These are phyloP conservation scores for Charina bottae DNA, from an alignment of 2,113 vertebrate genomes.

Conservation along the genomic window DNA sequence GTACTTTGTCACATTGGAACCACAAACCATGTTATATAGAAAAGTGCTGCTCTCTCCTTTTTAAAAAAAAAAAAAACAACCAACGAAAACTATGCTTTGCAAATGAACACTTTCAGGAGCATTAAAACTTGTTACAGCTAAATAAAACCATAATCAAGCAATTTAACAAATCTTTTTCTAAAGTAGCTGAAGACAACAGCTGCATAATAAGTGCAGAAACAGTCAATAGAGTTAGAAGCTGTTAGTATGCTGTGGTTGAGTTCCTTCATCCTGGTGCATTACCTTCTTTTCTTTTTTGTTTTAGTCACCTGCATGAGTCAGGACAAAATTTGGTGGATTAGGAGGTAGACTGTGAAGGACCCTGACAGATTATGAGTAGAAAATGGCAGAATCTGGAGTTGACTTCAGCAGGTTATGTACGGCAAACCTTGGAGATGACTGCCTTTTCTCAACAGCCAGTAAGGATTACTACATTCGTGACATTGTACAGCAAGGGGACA, in stretches of 20 bases:
- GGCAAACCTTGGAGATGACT: neutral
- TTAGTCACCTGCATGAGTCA: no score
- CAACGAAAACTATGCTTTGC: neutral
- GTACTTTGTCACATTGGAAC: slow-evolving; percentile 60
- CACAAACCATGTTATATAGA: slow-evolving; percentile 50
- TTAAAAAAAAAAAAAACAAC: neutral
- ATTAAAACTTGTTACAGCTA: neutral
- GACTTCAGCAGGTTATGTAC: neutral
- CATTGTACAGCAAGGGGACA: neutral
- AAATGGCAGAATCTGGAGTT: neutral
- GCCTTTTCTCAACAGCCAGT: neutral
- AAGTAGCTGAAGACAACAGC: neutral
- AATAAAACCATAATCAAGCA: neutral
- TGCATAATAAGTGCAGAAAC: no score
- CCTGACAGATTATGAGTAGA: neutral
- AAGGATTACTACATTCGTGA: neutral
- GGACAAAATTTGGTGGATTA: neutral
- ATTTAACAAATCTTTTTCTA: neutral
- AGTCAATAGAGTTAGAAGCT: neutral
- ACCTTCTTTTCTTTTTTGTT: no score
- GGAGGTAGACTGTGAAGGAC: neutral
- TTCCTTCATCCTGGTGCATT: neutral
- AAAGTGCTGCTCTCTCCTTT: neutral
- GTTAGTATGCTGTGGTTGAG: neutral
- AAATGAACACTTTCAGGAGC: slow-evolving; percentile 42